These are phyloP conservation scores for Nerophis ophidion DNA, from an alignment of 2,113 vertebrate species.

Conservation along the genomic window DNA sequence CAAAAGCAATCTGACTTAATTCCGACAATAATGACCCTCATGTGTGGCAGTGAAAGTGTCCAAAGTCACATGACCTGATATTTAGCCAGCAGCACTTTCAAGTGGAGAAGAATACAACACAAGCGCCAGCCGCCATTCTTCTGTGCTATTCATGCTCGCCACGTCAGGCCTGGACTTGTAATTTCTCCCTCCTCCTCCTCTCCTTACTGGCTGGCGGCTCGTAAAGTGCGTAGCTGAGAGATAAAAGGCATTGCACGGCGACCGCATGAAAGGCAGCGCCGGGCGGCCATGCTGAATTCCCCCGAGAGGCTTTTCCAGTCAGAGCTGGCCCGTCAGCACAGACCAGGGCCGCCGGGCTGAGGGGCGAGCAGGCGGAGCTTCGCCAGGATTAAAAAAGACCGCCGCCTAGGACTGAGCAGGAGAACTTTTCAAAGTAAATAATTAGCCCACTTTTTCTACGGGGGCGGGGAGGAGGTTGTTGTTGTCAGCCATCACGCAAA, in stretches of 20 bases:
- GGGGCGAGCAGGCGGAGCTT: conserved; percentile 56
- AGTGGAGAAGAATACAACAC: not conserved
- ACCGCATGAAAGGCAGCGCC: conserved; percentile 69
- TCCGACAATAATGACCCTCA: too few relatives aligned
- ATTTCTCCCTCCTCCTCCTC: conserved; percentile 9
- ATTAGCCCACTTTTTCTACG: conserved; percentile 26
- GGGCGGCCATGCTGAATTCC: conserved; percentile 65
- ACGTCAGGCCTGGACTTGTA: conserved; percentile 65
- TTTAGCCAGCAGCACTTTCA: too few relatives aligned
- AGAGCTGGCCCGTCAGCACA: conserved; percentile 51
- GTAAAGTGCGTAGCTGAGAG: conserved; percentile 60
- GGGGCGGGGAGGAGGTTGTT: too few relatives aligned
- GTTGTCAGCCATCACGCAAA: too few relatives aligned
- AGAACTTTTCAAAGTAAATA: conserved; percentile 34
- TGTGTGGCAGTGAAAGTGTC: too few relatives aligned
- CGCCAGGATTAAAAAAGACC: conserved; percentile 37
- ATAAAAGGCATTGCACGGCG: conserved; percentile 64
- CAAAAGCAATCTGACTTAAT: too few relatives aligned
- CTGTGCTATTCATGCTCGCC: conserved; percentile 56
- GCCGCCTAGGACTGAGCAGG: conserved; percentile 33
- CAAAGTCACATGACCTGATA: too few relatives aligned
- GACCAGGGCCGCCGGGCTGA: conserved; percentile 55
- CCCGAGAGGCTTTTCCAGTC: conserved; percentile 67
- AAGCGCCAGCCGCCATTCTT: too few relatives aligned
- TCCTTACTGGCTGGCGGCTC: conserved; percentile 11